A percentile compares a stretch with the other conserved stretches of the same genome.
phyloP scores from a whole-genome alignment of 2,797 vertebrate genomes.

The Buceros bicornis region DNA sequence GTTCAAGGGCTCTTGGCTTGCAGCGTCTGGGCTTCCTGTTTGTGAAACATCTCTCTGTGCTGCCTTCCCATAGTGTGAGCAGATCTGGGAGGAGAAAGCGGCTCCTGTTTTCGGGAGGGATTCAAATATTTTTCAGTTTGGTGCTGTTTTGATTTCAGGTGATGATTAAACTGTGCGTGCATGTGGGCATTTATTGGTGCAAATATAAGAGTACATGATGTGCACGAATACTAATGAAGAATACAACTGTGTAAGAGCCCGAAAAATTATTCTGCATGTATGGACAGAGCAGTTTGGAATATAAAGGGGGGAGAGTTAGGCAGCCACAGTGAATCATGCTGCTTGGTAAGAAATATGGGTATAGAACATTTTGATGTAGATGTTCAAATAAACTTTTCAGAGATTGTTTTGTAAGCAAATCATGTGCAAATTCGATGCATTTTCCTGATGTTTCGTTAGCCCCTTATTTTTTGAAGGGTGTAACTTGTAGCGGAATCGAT shows the following conservation, averaged over 20 bases:
- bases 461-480: neutral
- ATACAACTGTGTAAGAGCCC: neutral
- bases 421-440: fast-evolving
- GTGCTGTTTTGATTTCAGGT: conserved; percentile 20
- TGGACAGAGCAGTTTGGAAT: neutral
- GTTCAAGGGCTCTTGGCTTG: neutral
- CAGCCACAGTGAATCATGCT: neutral
- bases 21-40: neutral
- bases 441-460: neutral
- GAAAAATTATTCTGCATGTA: neutral
- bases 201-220: neutral
- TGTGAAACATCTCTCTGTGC: conserved; percentile 19
- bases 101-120: neutral
- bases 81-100: neutral
- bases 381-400: neutral
- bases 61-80: neutral
- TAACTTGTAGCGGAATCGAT: neutral
- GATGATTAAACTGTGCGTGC: neutral
- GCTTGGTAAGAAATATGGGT: neutral
- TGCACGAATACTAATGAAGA: neutral
- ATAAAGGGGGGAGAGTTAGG: neutral
- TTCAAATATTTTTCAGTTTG: neutral
- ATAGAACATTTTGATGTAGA: neutral
- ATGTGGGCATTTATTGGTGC: neutral
- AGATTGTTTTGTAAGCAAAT: neutral